phyloP scores from a whole-genome alignment of 2,797 vertebrate species.

The Sciaenops ocellatus region DNA sequence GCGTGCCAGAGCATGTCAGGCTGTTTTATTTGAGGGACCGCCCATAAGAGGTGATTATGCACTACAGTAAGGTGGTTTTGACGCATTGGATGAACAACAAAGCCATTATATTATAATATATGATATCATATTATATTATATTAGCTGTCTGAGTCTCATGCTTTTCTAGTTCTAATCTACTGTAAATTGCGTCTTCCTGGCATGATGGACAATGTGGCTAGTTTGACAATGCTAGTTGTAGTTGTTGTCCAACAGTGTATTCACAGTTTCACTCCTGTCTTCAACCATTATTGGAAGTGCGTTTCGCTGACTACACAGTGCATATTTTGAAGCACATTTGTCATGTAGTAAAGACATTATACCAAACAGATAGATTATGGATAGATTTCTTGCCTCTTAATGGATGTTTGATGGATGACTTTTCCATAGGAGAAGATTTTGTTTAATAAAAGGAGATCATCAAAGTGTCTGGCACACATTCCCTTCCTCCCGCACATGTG shows the following conservation, averaged over 20 bases:
- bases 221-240: neutral
- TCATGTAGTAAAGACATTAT: neutral
- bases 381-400: neutral
- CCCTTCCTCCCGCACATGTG: neutral
- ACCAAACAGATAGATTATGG: neutral
- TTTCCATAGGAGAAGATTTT: neutral
- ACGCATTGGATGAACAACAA: too few relatives aligned
- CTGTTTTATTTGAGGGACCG: too few relatives aligned
- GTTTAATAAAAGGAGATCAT: neutral
- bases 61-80: too few relatives aligned
- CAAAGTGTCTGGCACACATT: neutral
- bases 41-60: too few relatives aligned
- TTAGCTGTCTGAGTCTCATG: too few relatives aligned
- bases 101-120: neutral
- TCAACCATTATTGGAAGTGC: neutral
- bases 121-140: too few relatives aligned
- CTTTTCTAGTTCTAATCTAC: too few relatives aligned
- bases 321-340: neutral
- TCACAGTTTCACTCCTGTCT: too few relatives aligned
- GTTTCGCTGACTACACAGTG: neutral
- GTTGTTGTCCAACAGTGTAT: too few relatives aligned
- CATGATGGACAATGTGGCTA: neutral
- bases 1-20: too few relatives aligned
- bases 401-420: neutral
- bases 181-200: neutral